Conservation (phyloP, 2,888 invertebrate species). For the Drosophila nr. perissopoda region DNA sequence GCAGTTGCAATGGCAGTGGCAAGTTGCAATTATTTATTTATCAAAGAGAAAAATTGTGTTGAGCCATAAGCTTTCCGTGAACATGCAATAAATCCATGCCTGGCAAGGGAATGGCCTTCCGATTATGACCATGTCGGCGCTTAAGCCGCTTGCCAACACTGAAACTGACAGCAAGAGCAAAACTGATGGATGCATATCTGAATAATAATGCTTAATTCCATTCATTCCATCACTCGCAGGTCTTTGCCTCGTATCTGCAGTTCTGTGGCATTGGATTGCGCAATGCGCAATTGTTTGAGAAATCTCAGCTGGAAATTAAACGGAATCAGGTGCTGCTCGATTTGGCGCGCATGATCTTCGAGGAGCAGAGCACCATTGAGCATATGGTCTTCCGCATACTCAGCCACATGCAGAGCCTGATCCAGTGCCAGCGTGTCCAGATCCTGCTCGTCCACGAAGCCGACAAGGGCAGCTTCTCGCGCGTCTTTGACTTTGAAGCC, state of each 20-base stretch:
- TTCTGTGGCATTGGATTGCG: slow-evolving; percentile 98
- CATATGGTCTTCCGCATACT: slow-evolving; percentile 97
- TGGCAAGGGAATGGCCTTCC: slow-evolving; percentile 19
- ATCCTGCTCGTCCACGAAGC: slow-evolving; percentile 95
- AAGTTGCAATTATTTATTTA: slow-evolving; percentile 76
- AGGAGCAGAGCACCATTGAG: slow-evolving; percentile 98
- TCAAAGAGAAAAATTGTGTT: slow-evolving; percentile 47
- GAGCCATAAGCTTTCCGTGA: slow-evolving; percentile 54
- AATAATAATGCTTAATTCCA: slow-evolving; percentile 18
- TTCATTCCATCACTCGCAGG: slow-evolving; percentile 85
- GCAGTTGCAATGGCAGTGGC: neutral
- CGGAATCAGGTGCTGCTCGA: slow-evolving; percentile 97
- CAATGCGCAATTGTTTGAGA: slow-evolving; percentile 98
- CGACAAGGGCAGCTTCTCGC: slow-evolving; percentile 95
- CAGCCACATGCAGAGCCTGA: slow-evolving; percentile 96
- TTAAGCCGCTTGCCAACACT: slow-evolving; percentile 31
- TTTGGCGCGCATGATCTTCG: slow-evolving; percentile 98
- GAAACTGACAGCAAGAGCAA: neutral
- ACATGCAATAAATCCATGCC: slow-evolving; percentile 39
- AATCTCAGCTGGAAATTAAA: slow-evolving; percentile 97
- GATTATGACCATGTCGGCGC: slow-evolving; percentile 7
- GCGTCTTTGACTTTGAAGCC: slow-evolving; percentile 97
- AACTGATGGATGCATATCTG: slow-evolving; percentile 11
- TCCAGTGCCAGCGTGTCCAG: slow-evolving; percentile 98
- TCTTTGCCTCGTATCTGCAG: slow-evolving; percentile 96